These are phyloP conservation scores for Halichoerus grypus DNA, from an alignment of 2,113 vertebrate species.

Conservation along the genomic window DNA sequence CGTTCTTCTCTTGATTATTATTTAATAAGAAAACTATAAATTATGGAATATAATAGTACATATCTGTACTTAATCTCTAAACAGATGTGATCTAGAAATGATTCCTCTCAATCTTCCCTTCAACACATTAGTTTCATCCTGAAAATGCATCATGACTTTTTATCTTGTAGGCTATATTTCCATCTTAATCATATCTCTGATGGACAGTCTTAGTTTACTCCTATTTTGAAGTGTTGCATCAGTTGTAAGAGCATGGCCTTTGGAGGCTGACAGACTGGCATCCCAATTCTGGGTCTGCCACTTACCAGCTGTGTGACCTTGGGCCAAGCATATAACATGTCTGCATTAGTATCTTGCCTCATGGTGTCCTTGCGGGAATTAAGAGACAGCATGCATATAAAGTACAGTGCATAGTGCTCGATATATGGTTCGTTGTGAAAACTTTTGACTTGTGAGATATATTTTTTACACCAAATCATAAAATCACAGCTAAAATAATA, in stretches of 20 bases:
- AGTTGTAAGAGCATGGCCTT: neutral
- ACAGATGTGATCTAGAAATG: slow-evolving; percentile 19
- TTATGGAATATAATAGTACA: neutral
- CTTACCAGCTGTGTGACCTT: neutral
- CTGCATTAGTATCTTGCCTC: neutral
- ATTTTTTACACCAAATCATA: neutral
- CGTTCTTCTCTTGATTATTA: slow-evolving; percentile 28
- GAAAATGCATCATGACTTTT: neutral
- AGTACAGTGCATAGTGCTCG: neutral
- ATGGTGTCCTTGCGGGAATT: no score
- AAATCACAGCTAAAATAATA: neutral
- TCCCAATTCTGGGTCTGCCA: neutral
- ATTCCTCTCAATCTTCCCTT: neutral
- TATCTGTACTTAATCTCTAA: slow-evolving; percentile 43
- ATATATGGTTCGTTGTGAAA: neutral
- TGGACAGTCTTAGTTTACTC: neutral
- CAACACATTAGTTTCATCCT: neutral
- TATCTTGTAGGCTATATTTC: neutral
- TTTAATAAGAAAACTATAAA: slow-evolving; percentile 56
- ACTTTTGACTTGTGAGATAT: neutral
- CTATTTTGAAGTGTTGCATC: neutral
- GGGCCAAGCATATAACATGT: neutral
- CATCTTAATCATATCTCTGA: neutral
- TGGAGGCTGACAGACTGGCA: neutral
- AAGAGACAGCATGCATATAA: neutral